These are phyloP conservation scores for Cacatua alba DNA, from an alignment of 2,113 vertebrate genomes.

Conservation along the genomic window DNA sequence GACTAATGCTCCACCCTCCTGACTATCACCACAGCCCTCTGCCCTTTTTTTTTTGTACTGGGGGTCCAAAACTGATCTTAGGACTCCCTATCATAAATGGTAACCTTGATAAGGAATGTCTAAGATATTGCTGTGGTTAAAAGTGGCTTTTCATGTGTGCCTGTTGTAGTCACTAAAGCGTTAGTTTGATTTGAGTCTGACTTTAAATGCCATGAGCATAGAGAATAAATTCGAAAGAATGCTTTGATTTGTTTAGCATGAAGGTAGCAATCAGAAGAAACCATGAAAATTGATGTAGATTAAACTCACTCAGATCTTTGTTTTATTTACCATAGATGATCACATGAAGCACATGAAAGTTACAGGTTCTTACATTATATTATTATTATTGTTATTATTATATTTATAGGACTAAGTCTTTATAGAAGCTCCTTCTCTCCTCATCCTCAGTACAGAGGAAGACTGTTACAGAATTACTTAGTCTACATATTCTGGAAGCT, in stretches of 20 bases:
- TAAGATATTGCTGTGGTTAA: neutral
- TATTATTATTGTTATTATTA: neutral
- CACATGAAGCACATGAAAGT: neutral
- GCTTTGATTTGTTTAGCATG: neutral
- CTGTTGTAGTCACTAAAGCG: neutral
- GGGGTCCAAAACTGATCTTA: neutral
- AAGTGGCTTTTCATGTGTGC: neutral
- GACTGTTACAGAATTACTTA: neutral
- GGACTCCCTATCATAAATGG: neutral
- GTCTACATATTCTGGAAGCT: neutral
- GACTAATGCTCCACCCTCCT: neutral
- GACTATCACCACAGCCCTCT: neutral
- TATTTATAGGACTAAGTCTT: neutral
- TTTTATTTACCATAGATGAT: neutral
- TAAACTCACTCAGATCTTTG: neutral
- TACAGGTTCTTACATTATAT: neutral
- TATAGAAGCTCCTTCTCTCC: neutral
- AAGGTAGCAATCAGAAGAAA: neutral
- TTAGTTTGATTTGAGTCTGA: neutral
- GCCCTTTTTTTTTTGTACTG: neutral
- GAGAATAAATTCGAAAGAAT: neutral
- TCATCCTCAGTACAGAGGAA: neutral
- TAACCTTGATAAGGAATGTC: neutral
- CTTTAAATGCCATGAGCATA: neutral
- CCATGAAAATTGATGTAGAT: neutral